Evolutionary conservation across 1,140 invertebrate genomes (phyloP).

Genomic region (Drosophila tristis): DNA sequence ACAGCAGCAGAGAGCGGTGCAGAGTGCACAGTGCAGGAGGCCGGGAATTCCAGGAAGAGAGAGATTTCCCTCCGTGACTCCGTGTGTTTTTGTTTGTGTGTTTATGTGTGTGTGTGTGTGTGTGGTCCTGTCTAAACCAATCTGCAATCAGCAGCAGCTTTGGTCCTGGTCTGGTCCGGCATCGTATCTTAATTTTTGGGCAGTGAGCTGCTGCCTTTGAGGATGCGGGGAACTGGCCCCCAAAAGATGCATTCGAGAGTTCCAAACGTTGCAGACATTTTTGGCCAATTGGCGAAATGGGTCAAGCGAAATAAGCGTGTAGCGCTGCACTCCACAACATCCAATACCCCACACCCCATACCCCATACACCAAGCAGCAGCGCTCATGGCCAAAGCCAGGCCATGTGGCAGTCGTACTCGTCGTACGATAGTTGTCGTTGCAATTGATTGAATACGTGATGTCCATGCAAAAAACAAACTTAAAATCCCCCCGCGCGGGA

Average conservation of each 20-base stretch:
- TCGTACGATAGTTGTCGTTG: conserved; percentile 60
- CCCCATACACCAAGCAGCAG: too few species aligned
- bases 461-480: conserved; percentile 81
- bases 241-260: conserved; percentile 50
- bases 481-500: conserved; percentile 57
- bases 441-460: conserved; percentile 82
- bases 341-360: neutral
- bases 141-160: conserved; percentile 76
- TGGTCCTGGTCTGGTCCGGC: conserved; percentile 33
- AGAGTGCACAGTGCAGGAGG: neutral
- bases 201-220: neutral
- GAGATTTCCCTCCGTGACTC: conserved; percentile 14
- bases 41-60: conserved; percentile 1
- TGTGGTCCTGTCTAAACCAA: conserved; percentile 67
- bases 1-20: neutral
- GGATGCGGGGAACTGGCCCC: conserved; percentile 26
- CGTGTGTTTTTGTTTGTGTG: neutral
- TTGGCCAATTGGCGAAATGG: conserved; percentile 75
- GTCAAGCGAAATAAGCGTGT: conserved; percentile 74
- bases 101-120: conserved; percentile 11
- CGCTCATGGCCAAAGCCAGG: neutral
- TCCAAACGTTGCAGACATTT: conserved; percentile 63
- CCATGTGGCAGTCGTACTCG: conserved; percentile 10
- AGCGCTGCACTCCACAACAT: conserved; percentile 14
- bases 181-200: conserved; percentile 74